Evolutionary conservation across 1,140 invertebrate species (phyloP), one percentile per base, ranked within the genome.

Genomic region (Nymphalis io): DNA sequence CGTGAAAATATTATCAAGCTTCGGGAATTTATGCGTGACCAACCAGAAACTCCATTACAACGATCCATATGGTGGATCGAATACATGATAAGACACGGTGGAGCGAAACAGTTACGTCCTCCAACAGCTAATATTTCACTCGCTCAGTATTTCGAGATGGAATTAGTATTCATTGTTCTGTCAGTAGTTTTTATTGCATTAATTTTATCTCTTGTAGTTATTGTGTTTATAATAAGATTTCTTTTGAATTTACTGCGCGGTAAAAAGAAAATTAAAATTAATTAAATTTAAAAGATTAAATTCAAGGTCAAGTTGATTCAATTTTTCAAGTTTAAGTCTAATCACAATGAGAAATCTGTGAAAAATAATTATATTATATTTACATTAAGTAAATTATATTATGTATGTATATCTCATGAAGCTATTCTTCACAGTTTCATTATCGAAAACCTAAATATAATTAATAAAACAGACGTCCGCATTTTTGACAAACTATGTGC

Each of bases 21-120:
- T 6, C 62, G 74, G 10, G 58, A n/a, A 1, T 11, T 80, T 3
- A 76, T 82, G 68, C 21, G 20, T 1, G 75, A 82, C 23, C 67
- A 68, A 33, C 74, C 70, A 0, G 23, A 64, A 23, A 70, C 66
- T 0, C 65, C 83, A 15, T 55, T 81, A 12, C 75, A 93, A 20
- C 80, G 88, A 63, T 93, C 92, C 3, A 80, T 93, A 23, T 94
- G 92, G 80, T 94, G 93, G 93, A 92, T 90, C 0, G 93, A 94
- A 73, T 93, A 93, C 68, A 88, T 93, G 13, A 65, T 94, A 2
- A 78, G 92, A 39, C 90, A 93, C 23, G 38, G 51, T 42, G 63
- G 63, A 21, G 63, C 63, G 0, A 66, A 66, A 10, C 63, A 66
- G 21, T n/a, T 66, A 15, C 53, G 63, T 5, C 3, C 60, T 15